Conservation (phyloP, 2,888 invertebrate genomes). For the Aspidapion aeneum region DNA sequence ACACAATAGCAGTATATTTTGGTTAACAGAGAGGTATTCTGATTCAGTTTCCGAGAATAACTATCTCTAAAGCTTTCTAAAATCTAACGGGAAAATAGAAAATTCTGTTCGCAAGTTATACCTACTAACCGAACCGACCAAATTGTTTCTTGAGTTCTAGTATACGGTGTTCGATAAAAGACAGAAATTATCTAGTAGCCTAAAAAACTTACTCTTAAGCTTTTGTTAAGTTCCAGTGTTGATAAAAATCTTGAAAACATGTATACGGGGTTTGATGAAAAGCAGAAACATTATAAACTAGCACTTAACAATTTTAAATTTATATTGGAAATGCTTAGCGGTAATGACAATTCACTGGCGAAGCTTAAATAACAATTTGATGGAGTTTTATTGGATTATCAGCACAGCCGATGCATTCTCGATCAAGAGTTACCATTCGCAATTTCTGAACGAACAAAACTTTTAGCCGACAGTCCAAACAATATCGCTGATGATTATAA, state of each 20-base stretch:
- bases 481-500: slow-evolving; percentile 26
- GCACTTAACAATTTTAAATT: slow-evolving; percentile 43
- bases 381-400: slow-evolving; percentile 38
- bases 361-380: slow-evolving; percentile 42
- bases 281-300: slow-evolving; percentile 37
- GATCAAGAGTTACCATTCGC: slow-evolving; percentile 36
- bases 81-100: too few relatives aligned
- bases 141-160: too few relatives aligned
- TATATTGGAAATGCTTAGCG: slow-evolving; percentile 40
- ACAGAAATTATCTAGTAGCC: too few relatives aligned
- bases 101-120: too few relatives aligned
- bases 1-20: slow-evolving; percentile 14
- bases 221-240: slow-evolving; percentile 27
- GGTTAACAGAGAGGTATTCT: slow-evolving; percentile 15
- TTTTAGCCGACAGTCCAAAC: slow-evolving; percentile 29
- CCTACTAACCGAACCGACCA: too few relatives aligned
- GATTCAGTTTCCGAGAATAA: not conserved
- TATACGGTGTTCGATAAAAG: too few relatives aligned
- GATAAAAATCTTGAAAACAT: slow-evolving; percentile 26
- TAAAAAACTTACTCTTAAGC: too few relatives aligned
- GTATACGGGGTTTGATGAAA: slow-evolving; percentile 29
- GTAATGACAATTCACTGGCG: slow-evolving; percentile 35
- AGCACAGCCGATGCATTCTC: slow-evolving; percentile 38
- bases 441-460: slow-evolving; percentile 30
- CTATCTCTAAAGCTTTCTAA: too few relatives aligned